A percentile compares a stretch with the other conserved stretches of the same genome.
Evolutionary conservation across 2,113 vertebrate genomes (phyloP).

Genomic region (Anarhynchus alexandrinus): DNA sequence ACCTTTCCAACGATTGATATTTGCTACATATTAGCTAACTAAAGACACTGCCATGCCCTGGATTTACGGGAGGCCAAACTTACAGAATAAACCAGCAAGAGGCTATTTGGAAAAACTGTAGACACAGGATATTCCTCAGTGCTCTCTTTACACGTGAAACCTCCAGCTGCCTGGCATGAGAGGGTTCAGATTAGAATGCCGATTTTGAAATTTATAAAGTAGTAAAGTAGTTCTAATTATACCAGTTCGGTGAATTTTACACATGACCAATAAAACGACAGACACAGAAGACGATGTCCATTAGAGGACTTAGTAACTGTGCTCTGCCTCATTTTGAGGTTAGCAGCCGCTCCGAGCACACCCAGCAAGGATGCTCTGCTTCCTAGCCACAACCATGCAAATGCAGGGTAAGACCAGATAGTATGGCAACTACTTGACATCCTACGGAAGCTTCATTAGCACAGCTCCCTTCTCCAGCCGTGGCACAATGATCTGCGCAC

Average conservation of each 20-base stretch:
- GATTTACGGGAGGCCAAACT: background rate
- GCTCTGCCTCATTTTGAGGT: background rate
- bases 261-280: background rate
- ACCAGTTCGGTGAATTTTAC: background rate
- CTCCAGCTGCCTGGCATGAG: rapidly evolving
- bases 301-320: background rate
- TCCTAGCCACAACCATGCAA: background rate
- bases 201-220: background rate
- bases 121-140: background rate
- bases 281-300: rapidly evolving
- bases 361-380: background rate
- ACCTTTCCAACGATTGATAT: background rate
- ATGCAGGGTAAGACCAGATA: background rate
- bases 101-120: background rate
- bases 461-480: background rate
- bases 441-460: background rate
- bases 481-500: background rate
- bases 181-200: rapidly evolving
- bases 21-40: background rate
- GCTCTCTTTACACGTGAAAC: background rate
- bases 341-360: background rate
- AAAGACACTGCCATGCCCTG: background rate
- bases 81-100: background rate
- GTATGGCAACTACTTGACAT: background rate
- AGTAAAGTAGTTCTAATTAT: background rate